Conservation (phyloP, 2,888 invertebrate genomes). For the Pherbina coryleti region DNA sequence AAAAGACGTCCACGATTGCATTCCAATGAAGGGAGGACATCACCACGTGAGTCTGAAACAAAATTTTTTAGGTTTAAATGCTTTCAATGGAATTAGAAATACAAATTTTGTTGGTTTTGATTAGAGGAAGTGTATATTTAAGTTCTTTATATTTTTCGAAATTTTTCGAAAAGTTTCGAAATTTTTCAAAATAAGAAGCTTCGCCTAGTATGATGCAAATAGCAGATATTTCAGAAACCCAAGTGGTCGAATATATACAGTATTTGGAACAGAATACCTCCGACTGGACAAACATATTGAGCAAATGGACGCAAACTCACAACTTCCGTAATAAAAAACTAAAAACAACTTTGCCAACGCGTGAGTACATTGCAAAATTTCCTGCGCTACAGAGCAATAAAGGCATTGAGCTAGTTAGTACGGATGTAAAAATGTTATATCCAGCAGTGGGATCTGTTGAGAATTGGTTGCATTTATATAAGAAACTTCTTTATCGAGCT, state of each 20-base stretch:
- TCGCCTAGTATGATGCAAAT: no score
- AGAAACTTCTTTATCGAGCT: slow-evolving; percentile 20
- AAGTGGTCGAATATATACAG: background rate
- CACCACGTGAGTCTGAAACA: background rate
- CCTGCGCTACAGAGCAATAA: slow-evolving; percentile 25
- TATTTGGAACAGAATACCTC: slow-evolving; percentile 19
- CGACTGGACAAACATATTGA: slow-evolving; percentile 31
- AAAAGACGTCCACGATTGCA: slow-evolving; percentile 14
- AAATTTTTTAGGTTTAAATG: background rate
- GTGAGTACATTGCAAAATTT: slow-evolving; percentile 34
- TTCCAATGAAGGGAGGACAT: background rate
- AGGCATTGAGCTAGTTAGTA: slow-evolving; percentile 37
- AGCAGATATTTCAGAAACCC: background rate
- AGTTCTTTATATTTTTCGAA: background rate
- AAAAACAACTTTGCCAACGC: background rate
- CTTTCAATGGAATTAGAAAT: background rate
- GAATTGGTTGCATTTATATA: slow-evolving; percentile 38
- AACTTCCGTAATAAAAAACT: slow-evolving; percentile 4
- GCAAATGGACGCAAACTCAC: slow-evolving; percentile 35
- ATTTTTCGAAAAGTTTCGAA: no score
- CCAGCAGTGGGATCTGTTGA: slow-evolving; percentile 16
- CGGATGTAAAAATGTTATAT: slow-evolving; percentile 37
- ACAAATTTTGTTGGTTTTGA: background rate
- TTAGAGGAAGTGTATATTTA: no score
- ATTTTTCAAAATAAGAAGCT: no score